Conservation (phyloP, 1,140 invertebrate genomes). For the Coelopa frigida region DNA sequence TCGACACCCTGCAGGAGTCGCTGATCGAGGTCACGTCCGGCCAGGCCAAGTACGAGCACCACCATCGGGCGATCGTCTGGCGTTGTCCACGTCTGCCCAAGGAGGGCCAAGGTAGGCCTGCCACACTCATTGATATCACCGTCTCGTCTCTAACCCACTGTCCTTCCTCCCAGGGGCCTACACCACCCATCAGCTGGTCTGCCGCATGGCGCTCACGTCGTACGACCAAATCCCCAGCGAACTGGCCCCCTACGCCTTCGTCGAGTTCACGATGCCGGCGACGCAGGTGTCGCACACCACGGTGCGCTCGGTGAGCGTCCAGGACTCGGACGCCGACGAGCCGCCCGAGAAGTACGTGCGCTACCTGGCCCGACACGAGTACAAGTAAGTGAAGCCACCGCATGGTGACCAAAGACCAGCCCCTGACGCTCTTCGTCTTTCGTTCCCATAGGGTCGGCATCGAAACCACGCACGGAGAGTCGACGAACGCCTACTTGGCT, state of each 20-base stretch:
- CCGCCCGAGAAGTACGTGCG: conserved; percentile 98
- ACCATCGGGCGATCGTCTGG: conserved; percentile 96
- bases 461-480: conserved; percentile 70
- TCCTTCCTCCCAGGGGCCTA: conserved; percentile 71
- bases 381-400: conserved; percentile 60
- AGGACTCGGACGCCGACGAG: conserved; percentile 79
- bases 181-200: conserved; percentile 89
- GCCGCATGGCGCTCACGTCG: conserved; percentile 87
- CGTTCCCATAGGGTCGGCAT: conserved; percentile 64
- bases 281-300: conserved; percentile 96
- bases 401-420: too few relatives aligned
- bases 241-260: conserved; percentile 78
- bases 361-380: conserved; percentile 94
- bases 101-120: conserved; percentile 83
- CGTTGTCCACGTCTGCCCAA: conserved; percentile 92
- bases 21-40: conserved; percentile 97
- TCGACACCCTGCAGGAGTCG: conserved; percentile 84
- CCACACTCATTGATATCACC: conserved; percentile 4
- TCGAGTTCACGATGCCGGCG: conserved; percentile 98
- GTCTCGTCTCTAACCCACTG: too few relatives aligned
- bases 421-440: too few relatives aligned
- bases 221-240: conserved; percentile 96
- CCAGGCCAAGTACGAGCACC: conserved; percentile 98
- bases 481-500: conserved; percentile 65
- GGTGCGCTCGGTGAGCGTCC: conserved; percentile 87